Evolutionary conservation across 1,140 invertebrate genomes (phyloP), one percentile per base, ranked within the genome.

Genomic region (Homarus americanus): DNA sequence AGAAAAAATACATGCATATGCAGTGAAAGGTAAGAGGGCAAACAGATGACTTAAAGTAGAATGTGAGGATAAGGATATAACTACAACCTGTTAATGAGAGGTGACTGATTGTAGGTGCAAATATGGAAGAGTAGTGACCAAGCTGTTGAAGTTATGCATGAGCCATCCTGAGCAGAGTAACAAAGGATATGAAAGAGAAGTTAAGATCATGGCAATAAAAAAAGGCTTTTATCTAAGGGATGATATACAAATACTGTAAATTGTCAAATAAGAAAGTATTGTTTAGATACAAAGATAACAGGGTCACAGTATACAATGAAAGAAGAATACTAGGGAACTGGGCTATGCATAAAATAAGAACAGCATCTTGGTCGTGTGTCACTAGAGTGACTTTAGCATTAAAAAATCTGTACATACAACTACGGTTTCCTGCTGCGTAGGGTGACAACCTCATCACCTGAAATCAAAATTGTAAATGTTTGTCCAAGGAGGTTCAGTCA

Each of bases 361-460:
- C 63, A 69, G 63, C 63, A 32, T 69, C 0, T 69, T 69, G 63
- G 28, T 28, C 63, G 32, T 12, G n/a, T 69, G 63, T 69, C 63
- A 69, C 63, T 32, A 69, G 63, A 69, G n/a, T 69, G 63, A 69
- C 24, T 69, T 69, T 69, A 32, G 63, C 63, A 69, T 69, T 69
- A 69, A 24, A 69, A 69, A 40, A n/a, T 76, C 36, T 76, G 73
- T 76, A 76, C 73, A 41, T 83, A 83, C 34, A 66, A 66, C 49
- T 38, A 66, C 28, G 15, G 49, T 36, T 63, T 83, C 63, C 80
- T 36, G 63, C 63, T 83, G 80, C 49, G 80, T 34, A 38, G 73
- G 41, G 17, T 44, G 78, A 34, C 78, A 80, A 80, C 78, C 78
- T 80, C 78, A 80, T 80, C 24, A 80, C 41, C 78, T 80, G 78